phyloP scores from a whole-genome alignment of 1,140 invertebrate species.

The Chelonus insularis region DNA sequence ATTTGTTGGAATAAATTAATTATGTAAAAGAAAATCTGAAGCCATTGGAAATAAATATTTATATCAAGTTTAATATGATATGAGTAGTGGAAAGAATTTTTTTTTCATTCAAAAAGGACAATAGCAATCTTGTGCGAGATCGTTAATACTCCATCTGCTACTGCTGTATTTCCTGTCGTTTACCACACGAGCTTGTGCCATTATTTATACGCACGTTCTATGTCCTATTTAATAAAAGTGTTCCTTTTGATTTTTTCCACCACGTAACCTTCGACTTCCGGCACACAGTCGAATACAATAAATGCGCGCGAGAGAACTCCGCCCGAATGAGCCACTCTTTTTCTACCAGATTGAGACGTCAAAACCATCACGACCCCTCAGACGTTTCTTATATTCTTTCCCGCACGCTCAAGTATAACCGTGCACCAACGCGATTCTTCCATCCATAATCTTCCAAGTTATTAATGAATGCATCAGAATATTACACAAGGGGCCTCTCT shows the following conservation, averaged over 20 bases:
- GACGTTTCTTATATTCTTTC: background rate
- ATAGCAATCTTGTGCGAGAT: slow-evolving; percentile 9
- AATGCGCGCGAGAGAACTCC: slow-evolving; percentile 4
- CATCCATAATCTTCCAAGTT: too few relatives aligned
- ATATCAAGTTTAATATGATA: too few relatives aligned
- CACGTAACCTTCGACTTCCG: slow-evolving; percentile 17
- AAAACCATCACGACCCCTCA: background rate
- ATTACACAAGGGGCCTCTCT: background rate
- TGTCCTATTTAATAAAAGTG: slow-evolving; percentile 10
- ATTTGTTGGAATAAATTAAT: too few relatives aligned
- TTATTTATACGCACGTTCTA: slow-evolving; percentile 19
- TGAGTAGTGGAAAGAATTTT: background rate
- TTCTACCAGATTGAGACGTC: slow-evolving; percentile 13
- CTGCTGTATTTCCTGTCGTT: slow-evolving; percentile 12
- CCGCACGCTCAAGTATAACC: background rate
- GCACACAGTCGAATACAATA: slow-evolving; percentile 12
- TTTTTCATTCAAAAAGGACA: slow-evolving; percentile 2
- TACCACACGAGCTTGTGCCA: background rate
- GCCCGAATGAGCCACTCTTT: background rate
- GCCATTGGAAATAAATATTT: too few relatives aligned
- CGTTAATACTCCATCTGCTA: slow-evolving; percentile 7
- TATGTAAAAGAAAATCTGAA: too few relatives aligned
- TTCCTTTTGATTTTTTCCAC: background rate
- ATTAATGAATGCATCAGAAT: background rate
- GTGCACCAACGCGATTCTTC: too few relatives aligned